Evolutionary conservation across 1,140 invertebrate species (phyloP), one percentile per base, ranked within the genome.

Genomic region (Temnothorax nylanderi): DNA sequence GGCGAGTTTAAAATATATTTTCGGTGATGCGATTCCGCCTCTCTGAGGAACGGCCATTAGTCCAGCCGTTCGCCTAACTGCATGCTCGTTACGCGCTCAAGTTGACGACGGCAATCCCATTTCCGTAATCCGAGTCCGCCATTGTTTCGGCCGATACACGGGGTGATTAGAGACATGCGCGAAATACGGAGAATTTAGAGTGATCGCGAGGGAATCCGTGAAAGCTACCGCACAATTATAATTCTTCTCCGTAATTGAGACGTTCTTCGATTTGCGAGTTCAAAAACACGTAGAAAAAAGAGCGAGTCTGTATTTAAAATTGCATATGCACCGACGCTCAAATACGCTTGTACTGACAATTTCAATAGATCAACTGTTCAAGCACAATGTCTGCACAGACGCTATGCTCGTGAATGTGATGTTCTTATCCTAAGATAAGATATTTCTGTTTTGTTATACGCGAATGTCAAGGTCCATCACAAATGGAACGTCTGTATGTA

Each of bases 1-100:
- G 89, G 89, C 26, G 90, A 94, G 90, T 94, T 91, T 90, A 91
- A 93, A 93, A 93, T 93, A 92, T 93, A 94, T 93, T 93, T 93
- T 89, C 87, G 65, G 58, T 75, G 85, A 91, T 62, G 89, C 86
- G 89, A 93, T 93, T 93, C 80, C 86, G 37, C 21, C n/a, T 34
- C 47, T 60, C 37, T 72, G 87, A 71, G 80, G 41, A 89, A 60
- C 74, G 76, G 56, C 91, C 92, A 93, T 93, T 93, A 93, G 91
- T 89, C 89, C 87, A 88, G 90, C 41, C 11, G 41, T 77, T 92
- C 85, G 86, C 85, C 85, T 91, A 91, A 93, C 93, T 92, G 89
- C 90, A 67, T 78, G 81, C 60, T 84, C 89, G 71, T 90, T 87
- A 65, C 80, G 60, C 86, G 65, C 75, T 78, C 54, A 82, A 86